These are phyloP conservation scores for Synanthedon vespiformis DNA, from an alignment of 2,888 invertebrate genomes.

Conservation along the genomic window DNA sequence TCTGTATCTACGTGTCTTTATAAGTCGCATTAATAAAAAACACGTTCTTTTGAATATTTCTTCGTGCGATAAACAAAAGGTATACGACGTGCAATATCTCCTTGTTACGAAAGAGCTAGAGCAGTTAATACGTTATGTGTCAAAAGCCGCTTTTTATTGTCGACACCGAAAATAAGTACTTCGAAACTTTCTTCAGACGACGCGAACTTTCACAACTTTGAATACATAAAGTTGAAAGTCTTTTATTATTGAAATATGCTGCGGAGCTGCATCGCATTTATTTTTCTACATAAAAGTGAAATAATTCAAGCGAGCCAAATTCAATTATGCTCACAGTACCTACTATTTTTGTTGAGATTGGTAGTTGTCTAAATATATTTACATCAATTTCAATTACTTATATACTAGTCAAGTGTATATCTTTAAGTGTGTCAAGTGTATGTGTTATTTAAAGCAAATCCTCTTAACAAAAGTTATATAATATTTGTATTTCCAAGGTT, in stretches of 20 bases:
- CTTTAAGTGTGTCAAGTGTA: too few relatives aligned
- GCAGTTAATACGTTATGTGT: not conserved
- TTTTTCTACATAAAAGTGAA: too few relatives aligned
- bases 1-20: conserved; percentile 9
- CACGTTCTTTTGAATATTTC: conserved; percentile 17
- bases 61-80: conserved; percentile 12
- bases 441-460: too few relatives aligned
- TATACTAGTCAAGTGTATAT: too few relatives aligned
- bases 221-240: not conserved
- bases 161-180: not conserved
- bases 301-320: too few relatives aligned
- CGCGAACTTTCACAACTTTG: not conserved
- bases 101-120: conserved; percentile 1
- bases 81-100: not conserved
- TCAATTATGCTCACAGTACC: too few relatives aligned
- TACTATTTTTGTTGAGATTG: too few relatives aligned
- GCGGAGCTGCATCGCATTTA: too few relatives aligned
- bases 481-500: too few relatives aligned
- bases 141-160: not conserved
- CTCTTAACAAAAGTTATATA: too few relatives aligned
- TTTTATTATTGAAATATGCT: not conserved
- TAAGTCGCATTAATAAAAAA: conserved; percentile 33
- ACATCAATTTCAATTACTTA: too few relatives aligned
- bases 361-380: too few relatives aligned
- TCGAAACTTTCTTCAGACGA: not conserved